phyloP scores from a whole-genome alignment of 1,140 invertebrate genomes.

The Archivesica marissinica region DNA sequence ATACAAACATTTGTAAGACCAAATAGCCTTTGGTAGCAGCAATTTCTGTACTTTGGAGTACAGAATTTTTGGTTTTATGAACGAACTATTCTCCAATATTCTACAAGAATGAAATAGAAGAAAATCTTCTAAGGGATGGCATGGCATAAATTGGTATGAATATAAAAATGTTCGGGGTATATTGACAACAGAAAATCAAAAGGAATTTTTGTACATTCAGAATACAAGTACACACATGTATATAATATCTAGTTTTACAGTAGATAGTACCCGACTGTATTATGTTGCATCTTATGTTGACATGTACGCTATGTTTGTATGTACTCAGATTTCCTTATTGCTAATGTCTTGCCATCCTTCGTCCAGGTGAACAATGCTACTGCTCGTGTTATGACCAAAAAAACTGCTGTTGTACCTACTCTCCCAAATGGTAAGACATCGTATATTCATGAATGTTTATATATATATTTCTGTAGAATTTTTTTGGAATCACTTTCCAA shows the following conservation, averaged over 20 bases:
- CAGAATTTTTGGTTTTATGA: no score
- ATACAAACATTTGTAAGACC: no score
- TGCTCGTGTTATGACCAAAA: constrained; percentile 98
- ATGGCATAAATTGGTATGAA: no score
- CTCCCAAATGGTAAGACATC: constrained; percentile 94
- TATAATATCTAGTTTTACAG: constrained; percentile 19
- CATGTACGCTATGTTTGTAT: constrained; percentile 62
- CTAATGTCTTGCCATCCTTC: constrained; percentile 63
- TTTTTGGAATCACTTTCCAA: constrained; percentile 2
- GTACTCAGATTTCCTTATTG: constrained; percentile 60
- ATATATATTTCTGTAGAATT: constrained; percentile 20
- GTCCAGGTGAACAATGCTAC: constrained; percentile 99
- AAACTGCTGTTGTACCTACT: constrained; percentile 89
- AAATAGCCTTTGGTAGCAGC: no score
- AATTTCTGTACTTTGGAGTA: no score
- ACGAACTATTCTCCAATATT: no score
- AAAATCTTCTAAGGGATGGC: no score
- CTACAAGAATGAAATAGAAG: no score
- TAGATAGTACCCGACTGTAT: neutral
- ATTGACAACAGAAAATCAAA: neutral
- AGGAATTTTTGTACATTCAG: neutral
- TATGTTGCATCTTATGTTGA: constrained; percentile 62
- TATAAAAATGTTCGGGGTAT: no score
- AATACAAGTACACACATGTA: no score
- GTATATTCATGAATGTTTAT: constrained; percentile 34